Percentiles rank a stretch among this genome's conserved stretches.
These are phyloP conservation scores for Chloropsis hardwickii DNA, from an alignment of 2,113 vertebrate genomes.

Conservation along the genomic window DNA sequence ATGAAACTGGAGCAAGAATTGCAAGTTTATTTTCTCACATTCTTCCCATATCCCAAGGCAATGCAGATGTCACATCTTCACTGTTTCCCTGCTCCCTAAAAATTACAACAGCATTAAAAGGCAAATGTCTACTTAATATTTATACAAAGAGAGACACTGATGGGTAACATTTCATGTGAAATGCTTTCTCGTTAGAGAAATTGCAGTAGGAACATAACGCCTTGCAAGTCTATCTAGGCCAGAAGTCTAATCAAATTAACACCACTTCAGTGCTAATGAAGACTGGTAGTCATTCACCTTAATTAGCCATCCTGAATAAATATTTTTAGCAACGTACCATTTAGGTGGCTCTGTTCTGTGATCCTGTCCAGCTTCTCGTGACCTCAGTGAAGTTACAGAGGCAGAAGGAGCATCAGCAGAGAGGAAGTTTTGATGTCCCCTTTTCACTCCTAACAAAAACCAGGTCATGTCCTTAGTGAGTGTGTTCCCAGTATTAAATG, in stretches of 20 bases:
- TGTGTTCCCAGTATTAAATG: neutral
- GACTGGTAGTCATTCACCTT: constrained; percentile 49
- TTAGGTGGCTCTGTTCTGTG: neutral
- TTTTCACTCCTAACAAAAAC: neutral
- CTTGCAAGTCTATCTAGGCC: constrained; percentile 46
- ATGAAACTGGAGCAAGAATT: constrained; percentile 3
- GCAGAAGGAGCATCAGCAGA: neutral
- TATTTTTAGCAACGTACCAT: constrained; percentile 37
- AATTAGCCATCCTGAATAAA: constrained; percentile 55
- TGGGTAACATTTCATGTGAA: constrained; percentile 21
- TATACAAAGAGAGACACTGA: constrained; percentile 29
- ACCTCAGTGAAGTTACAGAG: neutral
- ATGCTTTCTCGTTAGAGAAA: constrained; percentile 20
- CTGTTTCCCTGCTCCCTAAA: constrained; percentile 2
- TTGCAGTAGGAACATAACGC: constrained; percentile 1
- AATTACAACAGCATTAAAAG: constrained; percentile 25
- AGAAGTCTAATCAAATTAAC: constrained; percentile 65
- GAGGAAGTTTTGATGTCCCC: neutral
- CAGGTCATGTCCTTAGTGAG: constrained; percentile 11
- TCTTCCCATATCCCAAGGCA: constrained; percentile 9
- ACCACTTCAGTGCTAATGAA: constrained; percentile 57
- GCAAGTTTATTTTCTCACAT: constrained; percentile 45
- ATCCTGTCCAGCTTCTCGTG: neutral
- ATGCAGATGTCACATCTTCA: neutral
- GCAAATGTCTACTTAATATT: constrained; percentile 61